A percentile compares a stretch with the other conserved stretches of the same genome.
phyloP scores from a whole-genome alignment of 2,113 vertebrate genomes.

The Physeter macrocephalus region DNA sequence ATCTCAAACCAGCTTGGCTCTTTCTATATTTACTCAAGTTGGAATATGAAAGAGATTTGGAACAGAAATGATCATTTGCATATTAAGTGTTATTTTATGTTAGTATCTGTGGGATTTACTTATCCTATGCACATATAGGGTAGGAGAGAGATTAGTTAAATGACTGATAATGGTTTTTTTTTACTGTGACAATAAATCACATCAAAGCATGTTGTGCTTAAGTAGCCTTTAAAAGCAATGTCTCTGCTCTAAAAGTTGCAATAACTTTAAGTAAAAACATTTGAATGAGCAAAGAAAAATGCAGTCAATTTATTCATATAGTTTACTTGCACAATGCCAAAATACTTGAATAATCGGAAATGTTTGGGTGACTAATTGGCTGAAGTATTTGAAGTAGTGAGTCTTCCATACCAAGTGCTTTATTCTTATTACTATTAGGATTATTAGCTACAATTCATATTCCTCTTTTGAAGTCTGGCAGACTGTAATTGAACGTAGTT shows the following conservation, averaged over 20 bases:
- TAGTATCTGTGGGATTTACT: not conserved
- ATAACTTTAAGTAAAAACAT: slow-evolving; percentile 14
- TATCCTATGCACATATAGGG: not conserved
- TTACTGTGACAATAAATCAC: slow-evolving; percentile 10
- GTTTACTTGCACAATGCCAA: slow-evolving; percentile 31
- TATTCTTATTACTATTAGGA: not conserved
- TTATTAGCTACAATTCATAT: not conserved
- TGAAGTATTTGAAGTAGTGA: not conserved
- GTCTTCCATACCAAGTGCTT: not conserved
- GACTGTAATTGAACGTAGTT: slow-evolving; percentile 2
- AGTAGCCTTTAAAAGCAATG: not conserved
- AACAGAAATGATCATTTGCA: not conserved
- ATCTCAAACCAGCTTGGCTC: not conserved
- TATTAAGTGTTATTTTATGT: not conserved
- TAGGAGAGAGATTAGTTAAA: not conserved
- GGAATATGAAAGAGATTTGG: not conserved
- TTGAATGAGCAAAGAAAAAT: slow-evolving; percentile 21
- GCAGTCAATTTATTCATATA: not conserved
- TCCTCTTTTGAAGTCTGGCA: not conserved
- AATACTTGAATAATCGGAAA: not conserved
- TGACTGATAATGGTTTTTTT: not conserved
- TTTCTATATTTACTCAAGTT: slow-evolving; percentile 9
- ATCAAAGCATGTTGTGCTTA: not conserved
- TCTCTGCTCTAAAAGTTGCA: slow-evolving; percentile 17
- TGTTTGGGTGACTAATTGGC: not conserved